These are phyloP conservation scores for Eudorcas thomsonii DNA, from an alignment of 2,113 vertebrate species.

Conservation along the genomic window DNA sequence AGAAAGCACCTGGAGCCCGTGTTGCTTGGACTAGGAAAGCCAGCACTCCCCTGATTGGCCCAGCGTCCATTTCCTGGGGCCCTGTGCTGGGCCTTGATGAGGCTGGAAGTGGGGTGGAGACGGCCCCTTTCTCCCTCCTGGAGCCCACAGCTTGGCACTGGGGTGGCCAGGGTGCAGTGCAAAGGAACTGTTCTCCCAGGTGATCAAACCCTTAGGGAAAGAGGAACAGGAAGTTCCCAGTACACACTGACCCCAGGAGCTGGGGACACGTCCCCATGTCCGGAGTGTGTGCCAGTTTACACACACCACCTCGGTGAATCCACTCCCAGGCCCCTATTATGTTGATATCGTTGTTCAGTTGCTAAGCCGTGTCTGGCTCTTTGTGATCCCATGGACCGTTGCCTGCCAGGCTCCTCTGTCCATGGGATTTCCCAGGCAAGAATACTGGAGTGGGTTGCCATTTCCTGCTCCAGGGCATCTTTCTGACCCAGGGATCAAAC, in stretches of 20 bases:
- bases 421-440: neutral
- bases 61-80: neutral
- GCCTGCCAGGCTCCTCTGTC: neutral
- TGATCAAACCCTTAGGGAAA: neutral
- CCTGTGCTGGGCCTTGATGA: too few relatives aligned
- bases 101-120: neutral
- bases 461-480: neutral
- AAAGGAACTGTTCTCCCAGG: neutral
- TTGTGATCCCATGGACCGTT: neutral
- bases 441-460: neutral
- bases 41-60: neutral
- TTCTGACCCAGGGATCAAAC: neutral
- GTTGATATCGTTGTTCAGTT: neutral
- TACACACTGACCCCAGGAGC: neutral
- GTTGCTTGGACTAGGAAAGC: neutral
- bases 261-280: neutral
- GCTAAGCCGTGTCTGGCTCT: neutral
- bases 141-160: neutral
- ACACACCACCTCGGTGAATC: accelerated
- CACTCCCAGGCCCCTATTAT: neutral
- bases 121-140: neutral
- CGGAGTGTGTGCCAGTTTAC: neutral
- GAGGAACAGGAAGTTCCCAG: neutral
- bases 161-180: neutral
- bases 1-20: neutral